Percentiles rank a stretch among this genome's conserved stretches.
These are phyloP conservation scores for Gouania willdenowi DNA, from an alignment of 2,797 vertebrate species.

Conservation along the genomic window DNA sequence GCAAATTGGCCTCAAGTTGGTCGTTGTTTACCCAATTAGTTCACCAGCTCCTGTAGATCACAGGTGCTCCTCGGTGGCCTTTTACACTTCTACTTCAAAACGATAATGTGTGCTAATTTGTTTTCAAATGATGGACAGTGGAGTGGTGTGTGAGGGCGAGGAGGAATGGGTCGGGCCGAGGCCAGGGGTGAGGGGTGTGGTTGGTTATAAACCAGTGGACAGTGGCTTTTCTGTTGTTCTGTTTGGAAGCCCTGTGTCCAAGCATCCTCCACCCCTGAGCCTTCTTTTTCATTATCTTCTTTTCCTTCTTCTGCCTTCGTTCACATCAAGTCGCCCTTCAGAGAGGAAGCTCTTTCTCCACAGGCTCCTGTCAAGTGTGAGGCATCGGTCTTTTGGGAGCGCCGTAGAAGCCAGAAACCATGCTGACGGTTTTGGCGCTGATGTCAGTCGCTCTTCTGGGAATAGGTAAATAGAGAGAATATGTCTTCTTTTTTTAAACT, in stretches of 20 bases:
- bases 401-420: constrained; percentile 60
- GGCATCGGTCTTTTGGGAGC: constrained; percentile 39
- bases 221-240: constrained; percentile 60
- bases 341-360: constrained; percentile 34
- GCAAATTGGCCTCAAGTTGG: constrained; percentile 23
- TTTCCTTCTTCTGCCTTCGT: constrained; percentile 18
- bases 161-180: constrained; percentile 45
- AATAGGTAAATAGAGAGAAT: constrained; percentile 62
- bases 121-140: constrained; percentile 13
- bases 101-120: constrained; percentile 21
- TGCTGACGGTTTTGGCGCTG: constrained; percentile 73
- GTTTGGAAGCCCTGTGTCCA: constrained; percentile 56
- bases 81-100: constrained; percentile 15
- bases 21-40: constrained; percentile 31
- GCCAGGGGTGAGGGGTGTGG: constrained; percentile 66
- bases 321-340: constrained; percentile 31
- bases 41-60: constrained; percentile 2
- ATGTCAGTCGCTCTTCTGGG: constrained; percentile 67
- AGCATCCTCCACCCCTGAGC: constrained; percentile 38
- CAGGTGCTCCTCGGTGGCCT: constrained; percentile 30
- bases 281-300: constrained; percentile 2
- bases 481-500: neutral
- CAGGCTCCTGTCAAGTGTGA: constrained; percentile 26
- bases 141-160: constrained; percentile 6
- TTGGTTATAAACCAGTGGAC: constrained; percentile 71